These are phyloP conservation scores for Oligia fasciuncula DNA, from an alignment of 2,888 invertebrate species.

Conservation along the genomic window DNA sequence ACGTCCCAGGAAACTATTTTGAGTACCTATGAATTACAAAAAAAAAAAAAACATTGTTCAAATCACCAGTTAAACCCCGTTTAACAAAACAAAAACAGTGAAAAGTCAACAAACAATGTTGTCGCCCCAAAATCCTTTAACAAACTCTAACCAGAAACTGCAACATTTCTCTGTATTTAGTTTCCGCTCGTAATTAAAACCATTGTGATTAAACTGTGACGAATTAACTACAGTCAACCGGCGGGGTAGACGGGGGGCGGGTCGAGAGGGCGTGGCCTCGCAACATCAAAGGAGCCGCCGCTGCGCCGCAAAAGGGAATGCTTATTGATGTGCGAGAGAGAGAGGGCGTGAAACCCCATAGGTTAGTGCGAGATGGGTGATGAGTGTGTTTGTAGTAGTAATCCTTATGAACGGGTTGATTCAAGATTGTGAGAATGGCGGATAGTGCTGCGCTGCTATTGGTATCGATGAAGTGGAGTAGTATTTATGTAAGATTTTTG, in stretches of 20 bases:
- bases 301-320: constrained; percentile 81
- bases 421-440: constrained; percentile 84
- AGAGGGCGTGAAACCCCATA: constrained; percentile 40
- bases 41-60: not conserved
- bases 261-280: constrained; percentile 81
- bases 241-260: constrained; percentile 74
- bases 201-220: constrained; percentile 88
- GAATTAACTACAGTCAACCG: constrained; percentile 82
- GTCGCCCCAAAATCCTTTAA: constrained; percentile 55
- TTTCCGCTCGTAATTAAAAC: constrained; percentile 86
- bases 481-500: constrained; percentile 12
- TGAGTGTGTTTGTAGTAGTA: constrained; percentile 84
- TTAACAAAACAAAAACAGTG: constrained; percentile 17
- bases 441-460: constrained; percentile 78
- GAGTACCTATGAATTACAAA: not conserved
- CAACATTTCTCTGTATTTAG: constrained; percentile 74
- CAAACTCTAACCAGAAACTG: constrained; percentile 61
- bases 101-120: constrained; percentile 45
- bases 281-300: constrained; percentile 86
- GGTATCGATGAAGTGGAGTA: constrained; percentile 56
- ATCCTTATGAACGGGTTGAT: constrained; percentile 86
- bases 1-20: not conserved
- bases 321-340: constrained; percentile 78
- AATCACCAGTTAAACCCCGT: constrained; percentile 3
- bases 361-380: constrained; percentile 70